Evolutionary conservation across 2,888 invertebrate genomes (phyloP), one percentile per base, ranked within the genome.

Genomic region (Notodonta dromedarius): DNA sequence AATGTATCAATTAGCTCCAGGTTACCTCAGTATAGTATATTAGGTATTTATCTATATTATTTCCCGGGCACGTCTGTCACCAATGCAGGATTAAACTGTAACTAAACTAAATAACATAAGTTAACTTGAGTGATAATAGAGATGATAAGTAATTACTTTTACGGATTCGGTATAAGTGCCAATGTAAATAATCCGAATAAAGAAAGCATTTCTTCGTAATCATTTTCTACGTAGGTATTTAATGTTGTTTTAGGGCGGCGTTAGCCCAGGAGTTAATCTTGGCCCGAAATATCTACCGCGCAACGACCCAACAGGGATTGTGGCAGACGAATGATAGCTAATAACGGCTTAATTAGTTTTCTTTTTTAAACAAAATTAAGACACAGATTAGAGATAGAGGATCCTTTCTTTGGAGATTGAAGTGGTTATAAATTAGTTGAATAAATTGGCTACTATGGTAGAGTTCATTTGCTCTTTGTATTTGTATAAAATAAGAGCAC

Each of bases 281-380:
- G 64, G 67, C 53, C 63, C 60, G 35, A 69, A 77, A 76, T 70
- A 69, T 69, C 68, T 69, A 71, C 71, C 72, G 64, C 74, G 72
- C 65, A 69, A 77, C 66, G 73, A 69, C 67, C 59, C 71, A 51
- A 51, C 52, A 40, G 71, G 71, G 76, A 71, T 62, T 69, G 39
- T 50, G 46, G 0, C 65, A 73, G 73, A 76, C 72, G 65, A 72
- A 70, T 66, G 66, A 58, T 58, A 58, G 71, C 58, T 73, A 67
- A 72, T 70, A 73, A 73, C 69, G 72, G 70, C 67, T 69, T 71
- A 80, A 82, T 80, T 82, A 80, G 77, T 76, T 75, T 70, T 70
- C 66, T 69, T 74, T 74, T 35, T 77, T 71, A 77, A 70, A 65
- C 70, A 65, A 68, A 67, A 69, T 66, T 58, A 46, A 46, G 35